A percentile compares a stretch with the other conserved stretches of the same genome.
Conservation (phyloP, 2,888 invertebrate genomes). For the Drosophila koepferae region DNA sequence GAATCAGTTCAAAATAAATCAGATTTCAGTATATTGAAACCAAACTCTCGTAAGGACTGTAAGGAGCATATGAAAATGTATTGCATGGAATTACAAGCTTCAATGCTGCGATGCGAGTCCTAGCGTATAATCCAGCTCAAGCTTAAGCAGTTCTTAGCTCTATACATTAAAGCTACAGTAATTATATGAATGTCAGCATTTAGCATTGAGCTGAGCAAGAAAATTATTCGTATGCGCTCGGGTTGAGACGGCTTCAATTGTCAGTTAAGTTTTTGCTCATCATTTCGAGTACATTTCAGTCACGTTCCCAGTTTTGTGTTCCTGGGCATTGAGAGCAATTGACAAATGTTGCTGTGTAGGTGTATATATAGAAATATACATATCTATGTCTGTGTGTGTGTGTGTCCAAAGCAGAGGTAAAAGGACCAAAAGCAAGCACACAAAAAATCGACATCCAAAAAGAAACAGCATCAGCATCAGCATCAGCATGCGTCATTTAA, state of each 20-base stretch:
- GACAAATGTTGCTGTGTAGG: constrained; percentile 3
- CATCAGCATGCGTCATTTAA: constrained; percentile 13
- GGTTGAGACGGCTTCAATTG: background rate
- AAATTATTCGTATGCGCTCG: constrained; percentile 4
- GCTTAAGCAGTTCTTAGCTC: background rate
- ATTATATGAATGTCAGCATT: constrained; percentile 2
- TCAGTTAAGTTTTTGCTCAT: constrained; percentile 1
- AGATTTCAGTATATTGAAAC: no score
- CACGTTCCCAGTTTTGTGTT: constrained; percentile 10
- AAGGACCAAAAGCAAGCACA: constrained; percentile 1
- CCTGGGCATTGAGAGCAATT: constrained; percentile 17
- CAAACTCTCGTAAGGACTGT: no score
- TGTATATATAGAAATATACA: background rate
- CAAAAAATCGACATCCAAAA: background rate
- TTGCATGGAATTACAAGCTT: background rate
- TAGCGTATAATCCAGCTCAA: no score
- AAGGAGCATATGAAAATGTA: background rate
- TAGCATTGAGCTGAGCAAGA: background rate
- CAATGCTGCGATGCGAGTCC: background rate
- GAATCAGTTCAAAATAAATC: no score
- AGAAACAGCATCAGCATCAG: background rate
- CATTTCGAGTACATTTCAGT: constrained; percentile 19
- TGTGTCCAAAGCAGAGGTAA: constrained; percentile 1
- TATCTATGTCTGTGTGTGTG: background rate
- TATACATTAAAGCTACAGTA: background rate